phyloP scores from a whole-genome alignment of 2,113 vertebrate species.

The Lanius collurio region DNA sequence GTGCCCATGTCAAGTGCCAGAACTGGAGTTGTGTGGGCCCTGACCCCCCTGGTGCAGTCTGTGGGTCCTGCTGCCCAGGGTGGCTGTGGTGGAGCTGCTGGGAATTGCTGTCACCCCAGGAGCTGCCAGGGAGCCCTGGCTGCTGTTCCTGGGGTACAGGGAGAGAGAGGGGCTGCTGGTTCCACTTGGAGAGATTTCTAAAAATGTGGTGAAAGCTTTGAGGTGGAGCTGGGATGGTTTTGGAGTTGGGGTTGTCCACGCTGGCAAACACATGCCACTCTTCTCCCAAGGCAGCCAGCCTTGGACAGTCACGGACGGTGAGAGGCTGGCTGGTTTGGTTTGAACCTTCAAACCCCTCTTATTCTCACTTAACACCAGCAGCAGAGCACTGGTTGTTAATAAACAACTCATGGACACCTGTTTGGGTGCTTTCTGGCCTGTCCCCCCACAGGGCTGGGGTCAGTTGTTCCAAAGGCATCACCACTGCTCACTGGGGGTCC shows the following conservation, averaged over 20 bases:
- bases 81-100: not conserved
- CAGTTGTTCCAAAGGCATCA: not conserved
- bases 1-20: rapidly evolving
- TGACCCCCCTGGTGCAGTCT: rapidly evolving
- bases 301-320: rapidly evolving
- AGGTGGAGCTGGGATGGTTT: not conserved
- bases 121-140: rapidly evolving
- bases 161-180: not conserved
- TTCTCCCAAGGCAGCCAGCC: not conserved
- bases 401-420: not conserved
- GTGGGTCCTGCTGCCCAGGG: no score
- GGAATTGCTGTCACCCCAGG: not conserved
- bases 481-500: not conserved
- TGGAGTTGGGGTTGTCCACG: not conserved
- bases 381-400: rapidly evolving
- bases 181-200: not conserved
- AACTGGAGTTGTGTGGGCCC: not conserved
- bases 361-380: rapidly evolving
- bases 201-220: not conserved
- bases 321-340: not conserved
- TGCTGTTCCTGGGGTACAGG: not conserved
- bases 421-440: not conserved
- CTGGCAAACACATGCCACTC: not conserved
- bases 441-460: not conserved
- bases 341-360: not conserved